A percentile compares a stretch with the other conserved stretches of the same genome.
These are phyloP conservation scores for Pseudomugil tenellus DNA, from an alignment of 2,797 vertebrate species.

Conservation along the genomic window DNA sequence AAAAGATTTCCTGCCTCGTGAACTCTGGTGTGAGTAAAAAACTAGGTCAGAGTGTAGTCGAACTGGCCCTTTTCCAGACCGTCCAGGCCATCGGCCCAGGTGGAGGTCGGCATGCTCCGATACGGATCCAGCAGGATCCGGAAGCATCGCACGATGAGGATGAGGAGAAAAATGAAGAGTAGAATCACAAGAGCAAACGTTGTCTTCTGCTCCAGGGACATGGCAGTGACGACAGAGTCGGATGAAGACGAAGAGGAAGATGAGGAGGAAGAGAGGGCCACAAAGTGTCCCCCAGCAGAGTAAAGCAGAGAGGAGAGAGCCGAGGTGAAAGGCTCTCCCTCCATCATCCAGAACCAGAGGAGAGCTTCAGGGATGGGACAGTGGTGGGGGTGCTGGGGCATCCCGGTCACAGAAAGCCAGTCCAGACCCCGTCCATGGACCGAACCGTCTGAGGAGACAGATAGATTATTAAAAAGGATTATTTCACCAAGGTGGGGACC, in stretches of 20 bases:
- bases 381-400: constrained; percentile 72
- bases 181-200: constrained; percentile 87
- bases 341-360: constrained; percentile 76
- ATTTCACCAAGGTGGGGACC: too few species aligned
- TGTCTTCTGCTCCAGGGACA: constrained; percentile 90
- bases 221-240: constrained; percentile 70
- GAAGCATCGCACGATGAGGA: constrained; percentile 88
- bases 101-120: constrained; percentile 87
- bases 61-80: constrained; percentile 90
- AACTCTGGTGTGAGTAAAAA: background rate
- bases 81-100: constrained; percentile 86
- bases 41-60: constrained; percentile 84
- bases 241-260: constrained; percentile 42
- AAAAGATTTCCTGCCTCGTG: too few species aligned
- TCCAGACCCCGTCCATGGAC: constrained; percentile 57
- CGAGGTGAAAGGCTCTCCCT: constrained; percentile 82
- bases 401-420: constrained; percentile 70
- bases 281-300: constrained; percentile 52
- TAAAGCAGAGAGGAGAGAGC: constrained; percentile 61
- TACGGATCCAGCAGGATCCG: constrained; percentile 88
- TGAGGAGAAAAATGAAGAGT: constrained; percentile 87
- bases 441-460: constrained; percentile 61
- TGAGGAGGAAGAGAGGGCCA: constrained; percentile 55
- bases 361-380: constrained; percentile 44
- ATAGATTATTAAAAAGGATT: constrained; percentile 7